These are phyloP conservation scores for Cuniculus paca DNA, from an alignment of 2,797 vertebrate species.

Conservation along the genomic window DNA sequence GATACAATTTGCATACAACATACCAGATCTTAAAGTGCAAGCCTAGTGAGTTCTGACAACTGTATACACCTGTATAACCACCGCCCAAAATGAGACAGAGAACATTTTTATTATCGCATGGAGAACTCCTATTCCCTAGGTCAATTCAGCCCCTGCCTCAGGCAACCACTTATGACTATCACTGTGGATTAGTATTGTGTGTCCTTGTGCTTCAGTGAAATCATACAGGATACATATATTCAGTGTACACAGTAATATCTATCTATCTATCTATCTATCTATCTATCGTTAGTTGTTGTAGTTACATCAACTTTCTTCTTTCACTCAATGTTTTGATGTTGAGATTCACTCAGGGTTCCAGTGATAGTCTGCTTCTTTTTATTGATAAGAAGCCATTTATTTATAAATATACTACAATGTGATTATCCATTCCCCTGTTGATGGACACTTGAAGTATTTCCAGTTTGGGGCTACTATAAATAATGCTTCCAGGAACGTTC, in stretches of 20 bases:
- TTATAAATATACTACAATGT: neutral
- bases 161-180: neutral
- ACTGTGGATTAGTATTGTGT: neutral
- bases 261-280: too few relatives aligned
- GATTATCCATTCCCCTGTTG: neutral
- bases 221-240: neutral
- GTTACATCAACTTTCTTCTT: neutral
- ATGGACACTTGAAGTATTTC: neutral
- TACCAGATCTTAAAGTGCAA: neutral
- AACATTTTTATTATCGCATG: neutral
- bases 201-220: neutral
- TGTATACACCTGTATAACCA: neutral
- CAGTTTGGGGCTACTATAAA: neutral
- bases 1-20: too few relatives aligned
- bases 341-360: neutral
- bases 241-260: too few relatives aligned
- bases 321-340: rapidly evolving
- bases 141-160: neutral
- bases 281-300: neutral
- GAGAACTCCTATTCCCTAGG: neutral
- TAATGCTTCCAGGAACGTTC: neutral
- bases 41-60: neutral
- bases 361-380: neutral
- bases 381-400: neutral
- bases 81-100: neutral